A percentile compares a stretch with the other conserved stretches of the same genome.
These are phyloP conservation scores for Pyrocephalus nanus DNA, from an alignment of 2,797 vertebrate genomes.

Conservation along the genomic window DNA sequence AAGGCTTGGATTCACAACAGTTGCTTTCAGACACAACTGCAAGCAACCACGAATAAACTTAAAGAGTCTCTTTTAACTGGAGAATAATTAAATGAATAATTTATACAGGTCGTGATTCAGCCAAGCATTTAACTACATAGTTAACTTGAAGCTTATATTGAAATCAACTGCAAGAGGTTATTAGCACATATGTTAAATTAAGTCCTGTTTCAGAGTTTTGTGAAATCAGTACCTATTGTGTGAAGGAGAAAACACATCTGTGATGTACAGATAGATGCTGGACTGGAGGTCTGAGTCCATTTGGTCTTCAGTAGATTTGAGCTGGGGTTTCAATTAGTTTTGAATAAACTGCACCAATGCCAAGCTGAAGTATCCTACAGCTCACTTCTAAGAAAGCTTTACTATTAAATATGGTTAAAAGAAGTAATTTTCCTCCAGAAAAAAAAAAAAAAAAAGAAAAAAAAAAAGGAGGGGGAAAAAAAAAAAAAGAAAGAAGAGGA, in stretches of 20 bases:
- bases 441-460: neutral
- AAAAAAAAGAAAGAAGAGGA: fast-evolving
- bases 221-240: neutral
- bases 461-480: neutral
- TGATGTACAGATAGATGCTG: neutral
- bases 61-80: neutral
- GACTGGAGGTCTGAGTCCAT: neutral
- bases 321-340: neutral
- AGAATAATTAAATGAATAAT: constrained; percentile 31
- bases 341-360: neutral
- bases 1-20: neutral
- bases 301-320: neutral
- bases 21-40: constrained; percentile 13
- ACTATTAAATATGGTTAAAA: neutral
- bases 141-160: neutral
- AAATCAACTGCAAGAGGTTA: neutral
- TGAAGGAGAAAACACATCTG: neutral
- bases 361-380: neutral
- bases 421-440: neutral
- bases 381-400: neutral
- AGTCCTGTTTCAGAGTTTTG: neutral
- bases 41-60: neutral
- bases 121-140: constrained; percentile 13
- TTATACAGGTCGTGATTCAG: constrained; percentile 13
- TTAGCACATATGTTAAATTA: neutral